phyloP scores from a whole-genome alignment of 2,797 vertebrate species.

The Onychomys arenicola region DNA sequence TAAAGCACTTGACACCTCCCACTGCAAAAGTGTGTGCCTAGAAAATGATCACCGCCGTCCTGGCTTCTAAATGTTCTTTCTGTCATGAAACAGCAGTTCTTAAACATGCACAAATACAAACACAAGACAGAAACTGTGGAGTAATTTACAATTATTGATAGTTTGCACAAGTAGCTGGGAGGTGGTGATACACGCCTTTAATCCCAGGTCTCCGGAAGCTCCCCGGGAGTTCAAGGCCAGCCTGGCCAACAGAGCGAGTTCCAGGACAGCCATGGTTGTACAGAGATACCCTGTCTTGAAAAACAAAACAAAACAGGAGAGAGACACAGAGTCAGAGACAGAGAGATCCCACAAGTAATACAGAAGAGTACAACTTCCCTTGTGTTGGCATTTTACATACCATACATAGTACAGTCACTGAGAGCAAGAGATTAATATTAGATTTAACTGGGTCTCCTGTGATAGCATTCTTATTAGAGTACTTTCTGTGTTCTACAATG shows the following conservation, averaged over 20 bases:
- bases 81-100: conserved; percentile 1
- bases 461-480: background rate
- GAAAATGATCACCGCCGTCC: background rate
- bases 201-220: background rate
- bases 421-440: background rate
- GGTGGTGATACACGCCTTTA: background rate
- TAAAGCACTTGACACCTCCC: background rate
- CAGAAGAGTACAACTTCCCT: background rate
- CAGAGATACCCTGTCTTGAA: background rate
- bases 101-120: background rate
- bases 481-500: conserved; percentile 12
- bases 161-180: background rate
- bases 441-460: background rate
- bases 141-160: conserved; percentile 32
- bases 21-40: background rate
- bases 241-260: background rate
- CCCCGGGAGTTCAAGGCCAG: background rate
- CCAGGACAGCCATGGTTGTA: background rate
- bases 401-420: background rate
- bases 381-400: background rate
- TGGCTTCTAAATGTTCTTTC: conserved; percentile 12
- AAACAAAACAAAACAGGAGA: background rate
- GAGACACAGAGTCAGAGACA: too few relatives aligned
- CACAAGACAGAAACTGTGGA: background rate
- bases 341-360: background rate